Evolutionary conservation across 1,140 invertebrate species (phyloP).

Genomic region (Babylonia areolata): DNA sequence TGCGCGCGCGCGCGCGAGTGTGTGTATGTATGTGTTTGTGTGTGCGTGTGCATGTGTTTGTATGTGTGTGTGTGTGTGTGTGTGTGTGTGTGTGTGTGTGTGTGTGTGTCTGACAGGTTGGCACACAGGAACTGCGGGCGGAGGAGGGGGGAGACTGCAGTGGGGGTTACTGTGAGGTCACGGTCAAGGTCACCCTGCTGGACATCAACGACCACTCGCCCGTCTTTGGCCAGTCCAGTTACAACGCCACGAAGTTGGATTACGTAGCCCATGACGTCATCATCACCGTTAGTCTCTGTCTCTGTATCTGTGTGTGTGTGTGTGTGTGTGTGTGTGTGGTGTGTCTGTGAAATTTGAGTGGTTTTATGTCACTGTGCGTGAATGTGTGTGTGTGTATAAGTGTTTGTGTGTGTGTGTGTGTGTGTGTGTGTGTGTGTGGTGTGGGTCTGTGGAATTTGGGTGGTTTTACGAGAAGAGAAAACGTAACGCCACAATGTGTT

Average conservation of each 20-base stretch:
- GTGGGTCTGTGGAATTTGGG: too few species aligned
- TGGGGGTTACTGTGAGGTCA: neutral
- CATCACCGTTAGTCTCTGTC: neutral
- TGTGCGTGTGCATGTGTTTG: too few species aligned
- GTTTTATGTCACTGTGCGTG: neutral
- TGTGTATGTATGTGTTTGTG: too few species aligned
- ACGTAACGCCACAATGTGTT: too few species aligned
- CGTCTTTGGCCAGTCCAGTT: neutral
- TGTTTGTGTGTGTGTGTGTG: too few species aligned
- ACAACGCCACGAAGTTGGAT: neutral
- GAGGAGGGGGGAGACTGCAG: constrained; percentile 2
- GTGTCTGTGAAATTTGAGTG: too few species aligned
- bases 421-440: too few species aligned
- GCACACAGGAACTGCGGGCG: neutral
- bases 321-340: too few species aligned
- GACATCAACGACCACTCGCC: constrained; percentile 36
- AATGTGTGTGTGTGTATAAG: too few species aligned
- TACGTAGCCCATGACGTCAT: neutral
- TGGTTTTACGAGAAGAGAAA: too few species aligned
- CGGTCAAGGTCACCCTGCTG: constrained; percentile 2
- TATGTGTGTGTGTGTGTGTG: neutral
- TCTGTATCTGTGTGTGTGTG: too few species aligned
- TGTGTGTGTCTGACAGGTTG: constrained; percentile 9
- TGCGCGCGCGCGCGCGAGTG: too few species aligned
- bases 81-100: neutral